Conservation (phyloP, 2,888 invertebrate genomes). For the Hirtodrosophila cameraria region DNA sequence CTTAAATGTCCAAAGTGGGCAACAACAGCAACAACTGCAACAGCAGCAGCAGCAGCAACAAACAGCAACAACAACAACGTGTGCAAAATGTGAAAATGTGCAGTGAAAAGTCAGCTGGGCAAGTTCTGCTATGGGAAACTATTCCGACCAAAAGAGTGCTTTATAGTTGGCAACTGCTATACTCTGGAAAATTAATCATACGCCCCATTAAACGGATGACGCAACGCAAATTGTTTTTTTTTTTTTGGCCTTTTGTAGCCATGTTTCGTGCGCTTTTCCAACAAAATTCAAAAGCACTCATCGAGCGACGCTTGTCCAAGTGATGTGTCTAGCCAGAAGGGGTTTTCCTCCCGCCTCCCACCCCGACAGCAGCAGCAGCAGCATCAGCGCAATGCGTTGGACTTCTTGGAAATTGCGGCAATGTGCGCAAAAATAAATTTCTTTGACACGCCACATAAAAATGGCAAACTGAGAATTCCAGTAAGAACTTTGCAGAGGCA, state of each 20-base stretch:
- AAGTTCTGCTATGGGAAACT: constrained; percentile 63
- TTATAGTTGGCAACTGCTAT: constrained; percentile 29
- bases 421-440: constrained; percentile 64
- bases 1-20: constrained; percentile 81
- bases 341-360: constrained; percentile 1
- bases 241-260: constrained; percentile 44
- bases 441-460: constrained; percentile 66
- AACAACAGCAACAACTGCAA: constrained; percentile 58
- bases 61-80: constrained; percentile 28
- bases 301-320: constrained; percentile 49
- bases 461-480: constrained; percentile 24
- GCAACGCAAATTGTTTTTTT: constrained; percentile 48
- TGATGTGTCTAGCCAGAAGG: constrained; percentile 40
- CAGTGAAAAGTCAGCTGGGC: constrained; percentile 76
- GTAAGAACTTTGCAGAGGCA: constrained; percentile 27
- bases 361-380: too few relatives aligned
- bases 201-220: constrained; percentile 76
- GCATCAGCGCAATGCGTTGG: constrained; percentile 43
- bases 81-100: constrained; percentile 79
- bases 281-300: constrained; percentile 61
- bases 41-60: constrained; percentile 38
- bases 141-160: constrained; percentile 31
- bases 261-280: constrained; percentile 58
- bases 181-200: constrained; percentile 69
- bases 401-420: constrained; percentile 58